phyloP scores from a whole-genome alignment of 2,888 invertebrate species.

The Hemistola chrysoprasaria region DNA sequence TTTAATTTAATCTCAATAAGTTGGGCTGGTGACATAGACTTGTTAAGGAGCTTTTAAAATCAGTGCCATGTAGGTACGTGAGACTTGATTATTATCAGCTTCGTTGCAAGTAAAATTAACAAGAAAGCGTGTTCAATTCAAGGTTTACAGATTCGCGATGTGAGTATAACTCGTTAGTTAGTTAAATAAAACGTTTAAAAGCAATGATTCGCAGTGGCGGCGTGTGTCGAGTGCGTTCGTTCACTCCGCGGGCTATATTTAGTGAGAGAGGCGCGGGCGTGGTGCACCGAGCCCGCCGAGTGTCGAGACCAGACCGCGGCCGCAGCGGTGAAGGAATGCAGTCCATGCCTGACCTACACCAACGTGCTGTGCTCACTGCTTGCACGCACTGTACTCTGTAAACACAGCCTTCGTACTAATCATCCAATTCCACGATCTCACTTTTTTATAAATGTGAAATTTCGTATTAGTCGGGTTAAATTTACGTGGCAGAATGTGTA shows the following conservation, averaged over 20 bases:
- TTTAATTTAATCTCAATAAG: no score
- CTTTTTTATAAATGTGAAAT: no score
- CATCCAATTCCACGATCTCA: no score
- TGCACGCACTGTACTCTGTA: conserved; percentile 34
- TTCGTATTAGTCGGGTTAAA: no score
- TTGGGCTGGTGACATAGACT: no score
- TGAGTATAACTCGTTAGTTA: neutral
- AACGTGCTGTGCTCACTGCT: conserved; percentile 69
- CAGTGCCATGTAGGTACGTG: no score
- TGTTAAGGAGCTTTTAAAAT: no score
- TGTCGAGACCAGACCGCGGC: no score
- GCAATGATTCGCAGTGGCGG: conserved; percentile 21
- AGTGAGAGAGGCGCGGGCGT: conserved; percentile 55
- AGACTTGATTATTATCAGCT: no score
- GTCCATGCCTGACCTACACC: conserved; percentile 67
- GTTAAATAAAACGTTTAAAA: conserved; percentile 5
- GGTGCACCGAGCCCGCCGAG: conserved; percentile 34
- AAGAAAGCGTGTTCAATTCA: neutral
- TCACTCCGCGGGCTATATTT: conserved; percentile 77
- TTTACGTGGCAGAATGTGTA: no score
- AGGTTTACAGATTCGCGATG: no score
- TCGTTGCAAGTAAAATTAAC: no score
- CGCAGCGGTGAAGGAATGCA: conserved; percentile 63
- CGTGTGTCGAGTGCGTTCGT: conserved; percentile 54
- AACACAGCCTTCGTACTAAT: conserved; percentile 7